Evolutionary conservation across 2,888 invertebrate genomes (phyloP).

Genomic region (Gastrophysa polygoni): DNA sequence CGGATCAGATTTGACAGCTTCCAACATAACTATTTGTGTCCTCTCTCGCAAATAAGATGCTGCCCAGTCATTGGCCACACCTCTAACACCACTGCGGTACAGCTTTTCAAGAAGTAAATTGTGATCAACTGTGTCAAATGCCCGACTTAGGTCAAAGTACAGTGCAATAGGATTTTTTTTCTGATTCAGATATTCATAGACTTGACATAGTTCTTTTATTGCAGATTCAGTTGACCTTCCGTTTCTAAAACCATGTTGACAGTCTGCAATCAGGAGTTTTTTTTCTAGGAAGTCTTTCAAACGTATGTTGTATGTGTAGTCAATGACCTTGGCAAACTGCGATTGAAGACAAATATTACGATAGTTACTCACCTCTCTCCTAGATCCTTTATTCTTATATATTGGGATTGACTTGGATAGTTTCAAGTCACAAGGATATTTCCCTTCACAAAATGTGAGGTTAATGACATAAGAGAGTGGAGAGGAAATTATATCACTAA

Average conservation of each 20-base stretch:
- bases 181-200: neutral
- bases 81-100: neutral
- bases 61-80: constrained; percentile 13
- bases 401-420: constrained; percentile 14
- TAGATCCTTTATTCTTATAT: constrained; percentile 4
- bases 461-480: constrained; percentile 8
- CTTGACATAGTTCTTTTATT: constrained; percentile 4
- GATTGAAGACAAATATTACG: constrained; percentile 5
- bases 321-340: constrained; percentile 5
- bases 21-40: neutral
- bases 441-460: constrained; percentile 3
- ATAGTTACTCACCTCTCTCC: constrained; percentile 7
- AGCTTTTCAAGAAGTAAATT: constrained; percentile 7
- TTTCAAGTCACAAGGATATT: constrained; percentile 1
- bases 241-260: constrained; percentile 8
- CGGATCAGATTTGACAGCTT: neutral
- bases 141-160: neutral
- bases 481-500: constrained; percentile 3
- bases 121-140: constrained; percentile 6
- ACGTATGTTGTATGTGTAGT: constrained; percentile 8
- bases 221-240: constrained; percentile 6
- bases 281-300: constrained; percentile 6
- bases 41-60: neutral
- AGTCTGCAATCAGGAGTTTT: constrained; percentile 3
- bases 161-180: neutral